These are phyloP conservation scores for Heteromormyrus szaboi DNA, from an alignment of 2,797 vertebrate species.

Conservation along the genomic window DNA sequence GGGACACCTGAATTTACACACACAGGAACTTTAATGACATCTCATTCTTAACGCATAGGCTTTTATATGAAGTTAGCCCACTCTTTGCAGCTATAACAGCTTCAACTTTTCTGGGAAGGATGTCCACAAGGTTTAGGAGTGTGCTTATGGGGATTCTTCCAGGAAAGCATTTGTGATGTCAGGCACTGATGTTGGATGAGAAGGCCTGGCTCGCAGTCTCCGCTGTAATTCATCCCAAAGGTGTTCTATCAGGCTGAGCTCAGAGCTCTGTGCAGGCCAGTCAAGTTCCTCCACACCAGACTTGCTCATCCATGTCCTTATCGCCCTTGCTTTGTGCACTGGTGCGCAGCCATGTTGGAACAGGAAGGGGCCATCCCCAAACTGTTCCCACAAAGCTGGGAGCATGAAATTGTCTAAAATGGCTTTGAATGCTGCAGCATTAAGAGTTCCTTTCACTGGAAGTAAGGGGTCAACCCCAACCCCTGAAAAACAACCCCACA, in stretches of 20 bases:
- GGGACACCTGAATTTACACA: background rate
- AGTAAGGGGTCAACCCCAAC: background rate
- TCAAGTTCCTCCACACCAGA: background rate
- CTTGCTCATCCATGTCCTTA: background rate
- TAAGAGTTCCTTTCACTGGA: background rate
- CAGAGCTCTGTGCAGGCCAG: background rate
- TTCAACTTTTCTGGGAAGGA: background rate
- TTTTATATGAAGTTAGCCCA: background rate
- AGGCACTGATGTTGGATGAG: background rate
- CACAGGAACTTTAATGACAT: background rate
- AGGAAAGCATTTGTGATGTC: background rate
- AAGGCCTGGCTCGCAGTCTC: background rate
- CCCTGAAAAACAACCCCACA: background rate
- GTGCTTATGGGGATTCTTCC: background rate
- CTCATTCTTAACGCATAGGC: background rate
- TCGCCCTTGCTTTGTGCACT: background rate
- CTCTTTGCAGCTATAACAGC: too few relatives aligned
- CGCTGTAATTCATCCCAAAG: background rate
- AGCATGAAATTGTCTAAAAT: background rate
- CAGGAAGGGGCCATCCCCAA: background rate
- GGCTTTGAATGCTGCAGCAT: background rate
- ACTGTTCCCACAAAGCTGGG: background rate
- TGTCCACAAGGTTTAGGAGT: background rate
- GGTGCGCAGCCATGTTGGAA: background rate
- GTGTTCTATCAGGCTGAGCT: background rate